phyloP scores from a whole-genome alignment of 2,888 invertebrate genomes.

The Agriopis leucophaearia region DNA sequence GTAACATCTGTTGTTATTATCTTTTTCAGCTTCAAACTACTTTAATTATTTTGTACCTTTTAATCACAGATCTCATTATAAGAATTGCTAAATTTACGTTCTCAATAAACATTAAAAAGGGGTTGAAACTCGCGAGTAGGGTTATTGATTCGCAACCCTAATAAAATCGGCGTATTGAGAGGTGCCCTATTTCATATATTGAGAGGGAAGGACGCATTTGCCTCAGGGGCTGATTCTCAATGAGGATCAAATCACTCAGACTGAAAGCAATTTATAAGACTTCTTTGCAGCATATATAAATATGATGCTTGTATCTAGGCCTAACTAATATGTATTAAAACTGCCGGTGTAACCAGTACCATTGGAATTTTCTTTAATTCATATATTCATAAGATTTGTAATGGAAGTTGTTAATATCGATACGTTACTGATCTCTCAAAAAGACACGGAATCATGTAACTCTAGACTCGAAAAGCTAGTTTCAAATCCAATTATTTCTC shows the following conservation, averaged over 20 bases:
- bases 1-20: not conserved
- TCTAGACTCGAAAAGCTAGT: not conserved
- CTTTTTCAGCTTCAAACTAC: not conserved
- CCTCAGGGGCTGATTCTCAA: conserved; percentile 66
- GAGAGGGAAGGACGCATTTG: conserved; percentile 66
- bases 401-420: not conserved
- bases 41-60: conserved; percentile 33
- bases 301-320: not conserved
- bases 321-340: not conserved
- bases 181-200: conserved; percentile 74
- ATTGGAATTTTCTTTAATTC: not conserved
- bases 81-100: conserved; percentile 51
- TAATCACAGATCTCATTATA: conserved; percentile 57
- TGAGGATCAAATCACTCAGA: conserved; percentile 64
- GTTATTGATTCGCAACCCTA: conserved; percentile 81
- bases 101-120: conserved; percentile 64
- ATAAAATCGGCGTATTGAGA: conserved; percentile 79
- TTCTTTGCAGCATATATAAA: conserved; percentile 24
- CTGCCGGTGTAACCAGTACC: not conserved
- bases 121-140: conserved; percentile 62
- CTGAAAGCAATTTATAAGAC: conserved; percentile 59
- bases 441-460: not conserved
- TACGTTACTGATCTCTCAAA: not conserved
- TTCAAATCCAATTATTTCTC: not conserved
- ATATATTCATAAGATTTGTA: no score